Evolutionary conservation across 2,113 vertebrate species (phyloP).

Genomic region (Salvelinus fontinalis): DNA sequence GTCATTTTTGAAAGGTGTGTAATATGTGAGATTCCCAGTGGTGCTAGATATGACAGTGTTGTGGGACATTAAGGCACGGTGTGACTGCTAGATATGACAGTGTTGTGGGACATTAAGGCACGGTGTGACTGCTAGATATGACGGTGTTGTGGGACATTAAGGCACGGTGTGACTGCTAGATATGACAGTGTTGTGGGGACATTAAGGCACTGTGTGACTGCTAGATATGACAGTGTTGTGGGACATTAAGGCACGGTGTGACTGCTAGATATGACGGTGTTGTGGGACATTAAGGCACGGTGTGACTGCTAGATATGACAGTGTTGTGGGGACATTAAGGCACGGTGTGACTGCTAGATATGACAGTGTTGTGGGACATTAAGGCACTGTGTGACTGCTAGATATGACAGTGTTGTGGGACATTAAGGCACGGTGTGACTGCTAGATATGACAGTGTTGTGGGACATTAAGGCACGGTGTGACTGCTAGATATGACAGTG

Average conservation of each 20-base stretch:
- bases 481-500: conserved; percentile 4
- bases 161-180: too few relatives aligned
- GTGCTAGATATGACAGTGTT: background rate
- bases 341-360: too few relatives aligned
- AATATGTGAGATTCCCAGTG: background rate
- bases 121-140: too few relatives aligned
- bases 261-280: background rate
- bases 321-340: too few relatives aligned
- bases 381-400: too few relatives aligned
- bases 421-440: background rate
- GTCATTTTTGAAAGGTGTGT: background rate
- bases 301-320: conserved; percentile 9
- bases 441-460: background rate
- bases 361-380: too few relatives aligned
- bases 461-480: background rate
- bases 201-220: too few relatives aligned
- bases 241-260: background rate
- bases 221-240: background rate
- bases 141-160: too few relatives aligned
- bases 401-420: background rate
- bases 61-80: background rate
- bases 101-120: background rate
- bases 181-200: too few relatives aligned
- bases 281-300: background rate
- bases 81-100: background rate